Evolutionary conservation across 2,888 invertebrate genomes (phyloP).

Genomic region (Sialis fuliginosa): DNA sequence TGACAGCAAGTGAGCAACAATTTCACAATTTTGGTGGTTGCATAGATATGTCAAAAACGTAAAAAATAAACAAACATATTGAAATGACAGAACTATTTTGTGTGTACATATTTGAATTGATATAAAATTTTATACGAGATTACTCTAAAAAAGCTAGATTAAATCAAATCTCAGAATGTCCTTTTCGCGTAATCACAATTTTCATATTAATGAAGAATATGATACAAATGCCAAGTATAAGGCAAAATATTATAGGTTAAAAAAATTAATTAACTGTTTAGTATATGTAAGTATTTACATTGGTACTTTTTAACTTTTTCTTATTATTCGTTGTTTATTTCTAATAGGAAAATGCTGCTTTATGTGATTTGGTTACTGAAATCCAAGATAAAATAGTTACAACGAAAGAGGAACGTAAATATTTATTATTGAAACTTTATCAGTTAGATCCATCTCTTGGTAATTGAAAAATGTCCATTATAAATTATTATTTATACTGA

Average conservation of each 20-base stretch:
- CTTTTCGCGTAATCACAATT: neutral
- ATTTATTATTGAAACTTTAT: conserved; percentile 56
- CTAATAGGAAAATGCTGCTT: conserved; percentile 60
- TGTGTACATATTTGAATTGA: no score
- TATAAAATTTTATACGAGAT: no score
- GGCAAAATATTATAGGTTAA: conserved; percentile 41
- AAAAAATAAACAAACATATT: no score
- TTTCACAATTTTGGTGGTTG: no score
- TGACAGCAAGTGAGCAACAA: no score
- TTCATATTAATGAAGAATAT: conserved; percentile 1
- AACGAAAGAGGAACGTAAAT: conserved; percentile 69
- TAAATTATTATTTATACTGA: neutral
- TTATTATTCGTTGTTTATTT: conserved; percentile 7
- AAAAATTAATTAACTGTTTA: conserved; percentile 42
- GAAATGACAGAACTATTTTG: no score
- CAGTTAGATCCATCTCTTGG: conserved; percentile 34
- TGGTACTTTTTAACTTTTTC: conserved; percentile 8
- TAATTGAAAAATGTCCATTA: neutral
- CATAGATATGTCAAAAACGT: no score
- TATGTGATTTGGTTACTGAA: conserved; percentile 77
- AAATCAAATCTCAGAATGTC: conserved; percentile 2
- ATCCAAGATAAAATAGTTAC: conserved; percentile 65
- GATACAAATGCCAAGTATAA: conserved; percentile 28
- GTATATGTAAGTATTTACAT: conserved; percentile 38
- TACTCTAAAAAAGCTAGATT: neutral